Evolutionary conservation across 2,797 vertebrate species (phyloP).

Genomic region (Antrozous pallidus): DNA sequence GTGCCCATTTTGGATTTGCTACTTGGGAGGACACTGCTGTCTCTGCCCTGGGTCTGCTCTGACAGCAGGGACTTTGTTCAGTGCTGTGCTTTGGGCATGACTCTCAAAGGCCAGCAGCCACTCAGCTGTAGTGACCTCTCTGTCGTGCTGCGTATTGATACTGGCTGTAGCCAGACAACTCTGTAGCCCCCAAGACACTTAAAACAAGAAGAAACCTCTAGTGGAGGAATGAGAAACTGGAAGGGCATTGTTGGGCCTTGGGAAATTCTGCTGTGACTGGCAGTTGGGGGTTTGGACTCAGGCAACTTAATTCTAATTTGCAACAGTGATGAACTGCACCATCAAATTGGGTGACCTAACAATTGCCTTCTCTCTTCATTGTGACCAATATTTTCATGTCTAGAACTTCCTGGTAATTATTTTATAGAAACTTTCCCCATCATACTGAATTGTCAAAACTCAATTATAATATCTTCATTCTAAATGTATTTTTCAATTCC

Average conservation of each 20-base stretch:
- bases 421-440: neutral
- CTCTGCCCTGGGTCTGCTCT: neutral
- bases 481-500: slow-evolving; percentile 21
- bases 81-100: neutral
- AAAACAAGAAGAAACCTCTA: neutral
- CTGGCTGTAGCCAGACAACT: neutral
- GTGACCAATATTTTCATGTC: neutral
- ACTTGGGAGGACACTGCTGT: neutral
- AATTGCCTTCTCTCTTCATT: neutral
- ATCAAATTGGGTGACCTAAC: neutral
- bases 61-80: neutral
- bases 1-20: neutral
- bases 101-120: neutral
- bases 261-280: neutral
- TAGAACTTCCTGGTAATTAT: neutral
- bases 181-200: neutral
- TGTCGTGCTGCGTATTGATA: rapidly evolving
- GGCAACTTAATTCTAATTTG: neutral
- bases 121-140: neutral
- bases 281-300: neutral
- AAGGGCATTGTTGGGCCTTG: neutral
- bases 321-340: neutral
- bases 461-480: slow-evolving; percentile 10
- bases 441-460: neutral
- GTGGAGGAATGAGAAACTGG: neutral